Percentiles rank a stretch among this genome's conserved stretches.
Conservation (phyloP, 37 sponge, comb jelly and placozoan genomes). For the Mnemiopsis leidyi region DNA sequence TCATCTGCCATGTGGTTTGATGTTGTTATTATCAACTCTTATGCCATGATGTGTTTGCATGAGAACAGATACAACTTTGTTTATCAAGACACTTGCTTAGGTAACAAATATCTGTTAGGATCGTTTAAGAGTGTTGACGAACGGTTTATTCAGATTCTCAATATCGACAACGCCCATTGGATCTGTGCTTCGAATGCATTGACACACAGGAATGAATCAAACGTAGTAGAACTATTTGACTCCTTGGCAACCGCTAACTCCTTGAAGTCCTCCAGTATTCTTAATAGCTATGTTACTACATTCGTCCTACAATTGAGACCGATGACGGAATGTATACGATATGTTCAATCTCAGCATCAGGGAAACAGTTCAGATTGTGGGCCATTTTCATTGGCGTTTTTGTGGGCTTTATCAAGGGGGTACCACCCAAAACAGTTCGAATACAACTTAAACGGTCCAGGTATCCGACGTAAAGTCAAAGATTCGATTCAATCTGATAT, state of each 20-base stretch:
- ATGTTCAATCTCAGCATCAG: background rate
- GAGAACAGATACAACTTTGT: background rate
- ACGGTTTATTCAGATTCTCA: constrained; percentile 43
- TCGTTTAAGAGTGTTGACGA: background rate
- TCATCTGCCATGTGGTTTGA: background rate
- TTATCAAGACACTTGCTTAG: constrained; percentile 4
- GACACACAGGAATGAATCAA: background rate
- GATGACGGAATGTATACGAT: background rate
- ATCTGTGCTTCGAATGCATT: constrained; percentile 16
- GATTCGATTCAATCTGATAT: no score
- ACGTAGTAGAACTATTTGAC: constrained; percentile 33
- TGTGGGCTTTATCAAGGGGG: background rate
- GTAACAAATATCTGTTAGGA: background rate
- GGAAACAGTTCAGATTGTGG: background rate
- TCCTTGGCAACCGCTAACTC: background rate
- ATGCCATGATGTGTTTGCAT: background rate
- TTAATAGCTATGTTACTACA: background rate
- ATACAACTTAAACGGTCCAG: background rate
- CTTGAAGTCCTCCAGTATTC: background rate
- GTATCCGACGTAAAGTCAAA: background rate
- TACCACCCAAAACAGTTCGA: background rate
- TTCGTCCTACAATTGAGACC: background rate
- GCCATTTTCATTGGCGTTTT: background rate
- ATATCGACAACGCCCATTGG: background rate
- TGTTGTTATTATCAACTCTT: constrained; percentile 16